These are phyloP conservation scores for Molanna angustata DNA, from an alignment of 2,888 invertebrate genomes.

Conservation along the genomic window DNA sequence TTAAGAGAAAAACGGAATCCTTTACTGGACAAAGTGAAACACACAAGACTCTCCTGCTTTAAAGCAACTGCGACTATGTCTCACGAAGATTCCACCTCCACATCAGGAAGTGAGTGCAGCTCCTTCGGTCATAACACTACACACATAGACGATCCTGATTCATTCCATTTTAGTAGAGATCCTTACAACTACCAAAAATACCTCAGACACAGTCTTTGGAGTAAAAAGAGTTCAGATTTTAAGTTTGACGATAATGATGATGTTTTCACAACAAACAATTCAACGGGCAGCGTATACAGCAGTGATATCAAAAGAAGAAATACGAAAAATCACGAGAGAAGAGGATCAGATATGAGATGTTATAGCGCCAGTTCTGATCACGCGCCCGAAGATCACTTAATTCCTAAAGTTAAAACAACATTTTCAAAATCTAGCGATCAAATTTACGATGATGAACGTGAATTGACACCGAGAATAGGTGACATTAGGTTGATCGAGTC, in stretches of 20 bases:
- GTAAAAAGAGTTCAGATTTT: conserved; percentile 40
- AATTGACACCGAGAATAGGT: conserved; percentile 27
- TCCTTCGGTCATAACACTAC: conserved; percentile 46
- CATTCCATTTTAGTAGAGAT: conserved; percentile 44
- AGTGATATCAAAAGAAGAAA: conserved; percentile 38
- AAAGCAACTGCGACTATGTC: conserved; percentile 55
- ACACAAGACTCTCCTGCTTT: conserved; percentile 67
- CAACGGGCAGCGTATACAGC: conserved; percentile 1
- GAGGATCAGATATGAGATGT: conserved; percentile 47
- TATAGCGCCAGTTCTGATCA: conserved; percentile 55
- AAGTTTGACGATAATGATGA: conserved; percentile 43
- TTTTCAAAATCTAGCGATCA: conserved; percentile 56
- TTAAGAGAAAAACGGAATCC: conserved; percentile 67
- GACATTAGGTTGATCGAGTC: conserved; percentile 33
- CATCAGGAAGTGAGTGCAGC: conserved; percentile 55
- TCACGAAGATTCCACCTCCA: conserved; percentile 52
- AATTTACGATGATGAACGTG: conserved; percentile 47
- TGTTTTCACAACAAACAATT: conserved; percentile 41
- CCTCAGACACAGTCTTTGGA: conserved; percentile 54
- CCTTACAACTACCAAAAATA: conserved; percentile 47
- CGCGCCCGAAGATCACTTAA: conserved; percentile 35
- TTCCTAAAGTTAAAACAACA: conserved; percentile 47
- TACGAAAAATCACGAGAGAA: conserved; percentile 42
- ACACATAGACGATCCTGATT: conserved; percentile 42
- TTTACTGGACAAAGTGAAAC: conserved; percentile 67